Conservation (phyloP, 2,888 invertebrate genomes). For the Oxycera nigricornis region DNA sequence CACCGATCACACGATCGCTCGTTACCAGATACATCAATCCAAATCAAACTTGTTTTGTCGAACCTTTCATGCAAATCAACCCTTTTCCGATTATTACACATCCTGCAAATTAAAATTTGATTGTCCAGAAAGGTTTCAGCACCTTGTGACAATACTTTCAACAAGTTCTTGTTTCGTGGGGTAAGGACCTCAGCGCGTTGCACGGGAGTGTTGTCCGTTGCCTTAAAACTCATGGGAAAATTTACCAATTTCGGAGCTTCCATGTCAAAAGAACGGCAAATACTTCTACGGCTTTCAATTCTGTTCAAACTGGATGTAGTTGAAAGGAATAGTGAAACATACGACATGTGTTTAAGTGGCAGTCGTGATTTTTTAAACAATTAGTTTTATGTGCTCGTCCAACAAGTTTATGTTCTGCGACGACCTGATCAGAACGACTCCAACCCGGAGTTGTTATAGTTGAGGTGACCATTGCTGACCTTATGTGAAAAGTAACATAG, state of each 20-base stretch:
- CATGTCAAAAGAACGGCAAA: conserved; percentile 6
- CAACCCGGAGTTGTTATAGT: not conserved
- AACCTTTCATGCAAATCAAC: conserved; percentile 8
- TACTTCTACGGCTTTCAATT: conserved; percentile 7
- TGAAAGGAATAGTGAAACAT: conserved; percentile 1
- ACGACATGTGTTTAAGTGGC: not conserved
- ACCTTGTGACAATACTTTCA: conserved; percentile 35
- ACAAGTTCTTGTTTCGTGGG: conserved; percentile 16
- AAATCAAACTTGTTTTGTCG: conserved; percentile 23
- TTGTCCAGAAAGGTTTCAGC: conserved; percentile 38
- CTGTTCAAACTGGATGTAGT: not conserved
- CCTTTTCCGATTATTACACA: conserved; percentile 8
- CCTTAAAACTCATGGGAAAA: conserved; percentile 43
- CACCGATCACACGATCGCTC: not conserved
- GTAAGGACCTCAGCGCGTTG: not conserved
- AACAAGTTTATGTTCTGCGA: conserved; percentile 32
- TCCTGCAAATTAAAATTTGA: conserved; percentile 34
- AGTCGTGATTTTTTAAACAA: conserved; percentile 1
- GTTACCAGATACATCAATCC: not conserved
- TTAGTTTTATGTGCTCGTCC: conserved; percentile 22
- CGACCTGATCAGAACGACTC: conserved; percentile 16
- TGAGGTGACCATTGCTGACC: conserved; percentile 22
- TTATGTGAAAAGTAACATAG: conserved; percentile 36
- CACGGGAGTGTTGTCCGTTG: conserved; percentile 3
- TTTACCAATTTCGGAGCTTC: conserved; percentile 1